Base-by-base conservation (phyloP, 2,113 vertebrate species). In the Neotragus moschatus region DNA sequence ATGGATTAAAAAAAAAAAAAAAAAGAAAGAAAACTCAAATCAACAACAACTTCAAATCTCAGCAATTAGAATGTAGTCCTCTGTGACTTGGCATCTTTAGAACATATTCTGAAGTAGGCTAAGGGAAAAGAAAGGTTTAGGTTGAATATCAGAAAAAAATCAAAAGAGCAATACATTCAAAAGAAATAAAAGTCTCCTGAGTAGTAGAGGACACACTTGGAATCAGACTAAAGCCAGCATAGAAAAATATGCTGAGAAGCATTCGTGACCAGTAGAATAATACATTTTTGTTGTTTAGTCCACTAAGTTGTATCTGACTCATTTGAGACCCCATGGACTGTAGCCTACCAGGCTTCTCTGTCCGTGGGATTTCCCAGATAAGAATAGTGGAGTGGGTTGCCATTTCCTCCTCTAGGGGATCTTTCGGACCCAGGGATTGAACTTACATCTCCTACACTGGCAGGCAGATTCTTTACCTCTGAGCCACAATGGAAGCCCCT, bases 41-140 rank as follows among this genome's bases (percentile, higher is more conserved):
- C 92, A 94, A 92, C 49, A 94, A 47, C 84, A 47, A 93, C 80
- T 92, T 97, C 39, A 90, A n/a, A 81, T 79, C 55, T 93, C 30
- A 39, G 88, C 75, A 70, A 53, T 96, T 91, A 97, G 90, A 66
- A 43, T 70, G 16, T 51, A 60, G 53, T 45, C 10, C 60, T 96
- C 8, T 77, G 92, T 96, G 58, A 70, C 49, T 92, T 85, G 47
- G 61, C 43, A 88, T 70, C 66, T 8, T 39, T 36, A 56, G 95
- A 61, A 84, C 9, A 11, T 77, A 84, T 25, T 94, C n/a, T 84
- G 53, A 88, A 90, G 66, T 11, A 79, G 33, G 17, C 6, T 61
- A 23, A 66, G 25, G 53, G 88, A 19, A 87, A 94, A 66, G 16
- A 61, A 66, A 66, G 30, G 16, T 60, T 94, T 84, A 90, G 61